phyloP scores from a whole-genome alignment of 2,113 vertebrate species.

The Centropristis striata region DNA sequence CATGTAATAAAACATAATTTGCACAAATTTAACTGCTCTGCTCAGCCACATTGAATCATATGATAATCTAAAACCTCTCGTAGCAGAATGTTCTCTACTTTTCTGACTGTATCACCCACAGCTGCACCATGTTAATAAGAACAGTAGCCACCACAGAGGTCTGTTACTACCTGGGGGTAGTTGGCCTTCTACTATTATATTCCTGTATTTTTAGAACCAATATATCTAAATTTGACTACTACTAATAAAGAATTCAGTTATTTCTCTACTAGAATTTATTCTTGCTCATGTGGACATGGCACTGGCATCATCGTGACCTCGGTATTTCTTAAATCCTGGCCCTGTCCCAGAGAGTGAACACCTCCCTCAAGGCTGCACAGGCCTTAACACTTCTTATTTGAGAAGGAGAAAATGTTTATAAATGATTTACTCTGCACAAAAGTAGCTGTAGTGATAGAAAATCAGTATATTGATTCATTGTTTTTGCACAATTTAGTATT shows the following conservation, averaged over 20 bases:
- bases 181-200: not conserved
- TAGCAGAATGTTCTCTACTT: too few species aligned
- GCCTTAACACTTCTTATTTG: not conserved
- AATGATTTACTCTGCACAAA: not conserved
- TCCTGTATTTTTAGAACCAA: not conserved
- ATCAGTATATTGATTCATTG: not conserved
- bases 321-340: conserved; percentile 14
- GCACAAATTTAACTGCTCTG: too few species aligned
- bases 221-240: not conserved
- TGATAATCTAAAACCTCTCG: too few species aligned
- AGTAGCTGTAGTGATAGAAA: not conserved
- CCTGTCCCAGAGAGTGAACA: not conserved
- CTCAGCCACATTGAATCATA: too few species aligned
- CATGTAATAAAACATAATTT: too few species aligned
- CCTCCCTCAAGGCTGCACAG: not conserved
- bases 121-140: not conserved
- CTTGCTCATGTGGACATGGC: not conserved
- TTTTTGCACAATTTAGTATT: not conserved
- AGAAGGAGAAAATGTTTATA: not conserved
- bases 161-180: not conserved
- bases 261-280: not conserved
- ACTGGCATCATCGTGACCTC: not conserved
- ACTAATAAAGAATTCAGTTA: not conserved
- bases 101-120: not conserved
- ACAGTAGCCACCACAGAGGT: too few species aligned